Conservation (phyloP, 2,113 vertebrate genomes). For the Jaculus jaculus region DNA sequence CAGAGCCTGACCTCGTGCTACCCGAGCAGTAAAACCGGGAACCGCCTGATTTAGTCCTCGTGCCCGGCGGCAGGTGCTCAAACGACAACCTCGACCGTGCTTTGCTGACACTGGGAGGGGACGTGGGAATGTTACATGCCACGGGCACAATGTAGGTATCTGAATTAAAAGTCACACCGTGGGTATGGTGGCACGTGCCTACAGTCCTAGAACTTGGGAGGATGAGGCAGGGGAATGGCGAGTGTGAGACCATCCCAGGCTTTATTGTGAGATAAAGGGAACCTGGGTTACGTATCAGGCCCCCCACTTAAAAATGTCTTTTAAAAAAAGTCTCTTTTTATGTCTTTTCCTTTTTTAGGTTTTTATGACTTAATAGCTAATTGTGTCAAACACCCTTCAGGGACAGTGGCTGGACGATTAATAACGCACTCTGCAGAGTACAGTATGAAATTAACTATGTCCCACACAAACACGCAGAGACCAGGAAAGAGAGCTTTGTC, state of each 20-base stretch:
- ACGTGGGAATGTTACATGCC: neutral
- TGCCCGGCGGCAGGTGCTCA: neutral
- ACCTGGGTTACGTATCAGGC: neutral
- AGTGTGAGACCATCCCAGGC: neutral
- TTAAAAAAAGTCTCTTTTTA: neutral
- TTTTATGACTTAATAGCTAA: slow-evolving; percentile 14
- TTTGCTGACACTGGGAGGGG: slow-evolving; percentile 14
- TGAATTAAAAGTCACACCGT: neutral
- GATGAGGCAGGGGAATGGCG: neutral
- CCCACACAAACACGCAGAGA: neutral
- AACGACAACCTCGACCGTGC: neutral
- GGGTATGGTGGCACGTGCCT: neutral
- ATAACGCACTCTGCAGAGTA: neutral
- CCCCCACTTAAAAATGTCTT: too few species aligned
- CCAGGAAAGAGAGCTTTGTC: neutral
- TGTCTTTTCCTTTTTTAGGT: neutral
- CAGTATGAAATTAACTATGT: neutral
- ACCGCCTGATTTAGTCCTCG: neutral
- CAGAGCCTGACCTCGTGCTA: neutral
- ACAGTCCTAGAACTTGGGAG: neutral
- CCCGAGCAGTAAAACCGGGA: neutral
- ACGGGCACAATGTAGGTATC: neutral
- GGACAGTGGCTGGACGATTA: neutral
- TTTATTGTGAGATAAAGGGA: neutral
- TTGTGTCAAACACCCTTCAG: slow-evolving; percentile 4